phyloP scores from a whole-genome alignment of 2,797 vertebrate genomes.

The Glossophaga mutica region DNA sequence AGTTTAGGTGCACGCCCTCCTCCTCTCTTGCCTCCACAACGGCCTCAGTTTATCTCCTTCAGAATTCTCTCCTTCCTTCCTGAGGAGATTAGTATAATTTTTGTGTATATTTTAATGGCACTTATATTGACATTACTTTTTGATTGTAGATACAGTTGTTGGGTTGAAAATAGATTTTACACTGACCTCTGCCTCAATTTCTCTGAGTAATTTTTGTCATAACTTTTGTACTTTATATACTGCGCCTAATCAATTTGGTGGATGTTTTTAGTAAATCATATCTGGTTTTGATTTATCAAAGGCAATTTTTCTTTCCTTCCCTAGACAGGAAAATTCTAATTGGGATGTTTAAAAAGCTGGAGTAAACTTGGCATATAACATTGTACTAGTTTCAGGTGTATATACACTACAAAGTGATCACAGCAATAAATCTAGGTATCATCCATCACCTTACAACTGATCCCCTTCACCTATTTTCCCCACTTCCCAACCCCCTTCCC shows the following conservation, averaged over 20 bases:
- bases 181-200: background rate
- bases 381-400: background rate
- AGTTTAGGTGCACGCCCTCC: accelerated
- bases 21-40: background rate
- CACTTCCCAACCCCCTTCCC: background rate
- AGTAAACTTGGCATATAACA: background rate
- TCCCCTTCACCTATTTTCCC: background rate
- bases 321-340: background rate
- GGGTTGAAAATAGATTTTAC: background rate
- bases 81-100: background rate
- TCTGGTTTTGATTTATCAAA: conserved; percentile 32
- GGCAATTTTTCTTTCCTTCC: background rate
- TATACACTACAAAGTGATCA: background rate
- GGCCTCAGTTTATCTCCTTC: background rate
- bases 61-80: background rate
- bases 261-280: background rate
- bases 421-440: background rate
- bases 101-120: background rate
- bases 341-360: conserved; percentile 27
- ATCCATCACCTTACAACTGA: background rate
- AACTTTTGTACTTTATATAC: background rate
- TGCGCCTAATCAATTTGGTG: background rate
- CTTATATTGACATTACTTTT: background rate
- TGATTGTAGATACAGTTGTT: background rate
- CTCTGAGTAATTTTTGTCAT: background rate